A percentile compares a stretch with the other conserved stretches of the same genome.
Conservation (phyloP, 2,888 invertebrate genomes). For the Ctena decussata region DNA sequence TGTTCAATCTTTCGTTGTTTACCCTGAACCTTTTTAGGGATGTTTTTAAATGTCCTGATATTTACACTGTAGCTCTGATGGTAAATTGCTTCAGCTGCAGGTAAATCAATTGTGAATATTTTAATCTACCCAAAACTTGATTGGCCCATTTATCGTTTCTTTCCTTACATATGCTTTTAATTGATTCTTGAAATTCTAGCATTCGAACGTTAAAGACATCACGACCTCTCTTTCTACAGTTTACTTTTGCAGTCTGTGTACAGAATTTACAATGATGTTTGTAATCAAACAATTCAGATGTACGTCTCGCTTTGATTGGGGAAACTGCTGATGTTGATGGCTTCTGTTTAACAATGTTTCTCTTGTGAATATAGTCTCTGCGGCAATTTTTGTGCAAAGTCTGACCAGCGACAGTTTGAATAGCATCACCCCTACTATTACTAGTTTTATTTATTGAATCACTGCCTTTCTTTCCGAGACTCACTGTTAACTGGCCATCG, state of each 20-base stretch:
- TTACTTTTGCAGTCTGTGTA: not conserved
- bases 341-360: not conserved
- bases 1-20: not conserved
- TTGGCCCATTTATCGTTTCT: constrained; percentile 32
- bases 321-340: not conserved
- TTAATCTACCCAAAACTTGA: constrained; percentile 22
- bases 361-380: constrained; percentile 23
- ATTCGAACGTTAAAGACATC: not conserved
- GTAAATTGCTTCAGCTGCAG: constrained; percentile 26
- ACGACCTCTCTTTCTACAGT: not conserved
- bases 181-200: constrained; percentile 6
- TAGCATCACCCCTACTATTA: not conserved
- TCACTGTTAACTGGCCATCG: constrained; percentile 2
- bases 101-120: constrained; percentile 4
- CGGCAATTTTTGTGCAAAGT: constrained; percentile 9
- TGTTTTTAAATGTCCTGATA: constrained; percentile 14
- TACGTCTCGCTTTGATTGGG: not conserved
- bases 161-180: constrained; percentile 5
- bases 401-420: constrained; percentile 10
- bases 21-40: constrained; percentile 10
- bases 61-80: constrained; percentile 31
- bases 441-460: constrained; percentile 18
- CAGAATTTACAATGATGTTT: not conserved
- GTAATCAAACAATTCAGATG: not conserved
- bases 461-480: constrained; percentile 21